A percentile compares a stretch with the other conserved stretches of the same genome.
These are phyloP conservation scores for Ceriagrion tenellum DNA, from an alignment of 2,888 invertebrate species.

Conservation along the genomic window DNA sequence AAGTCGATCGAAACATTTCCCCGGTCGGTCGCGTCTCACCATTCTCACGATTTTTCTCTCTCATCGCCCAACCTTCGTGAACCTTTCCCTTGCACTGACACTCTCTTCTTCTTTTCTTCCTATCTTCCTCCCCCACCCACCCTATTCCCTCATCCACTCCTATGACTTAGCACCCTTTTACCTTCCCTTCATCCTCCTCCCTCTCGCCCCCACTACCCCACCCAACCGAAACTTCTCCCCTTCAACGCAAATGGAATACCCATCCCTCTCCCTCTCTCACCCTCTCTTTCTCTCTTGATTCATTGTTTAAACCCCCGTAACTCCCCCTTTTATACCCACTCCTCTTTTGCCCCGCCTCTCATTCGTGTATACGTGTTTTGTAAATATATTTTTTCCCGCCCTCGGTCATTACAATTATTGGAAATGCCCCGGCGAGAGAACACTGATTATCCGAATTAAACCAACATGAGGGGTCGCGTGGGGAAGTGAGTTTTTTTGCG, in stretches of 20 bases:
- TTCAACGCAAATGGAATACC: too few species aligned
- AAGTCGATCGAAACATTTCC: too few species aligned
- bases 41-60: too few species aligned
- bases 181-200: background rate
- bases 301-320: background rate
- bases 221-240: too few species aligned
- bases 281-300: too few species aligned
- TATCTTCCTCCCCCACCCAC: background rate
- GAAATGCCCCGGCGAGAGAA: conserved; percentile 33
- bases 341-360: background rate
- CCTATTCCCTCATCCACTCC: background rate
- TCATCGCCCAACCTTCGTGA: too few species aligned
- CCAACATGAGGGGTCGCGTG: background rate
- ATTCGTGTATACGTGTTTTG: background rate
- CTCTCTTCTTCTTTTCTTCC: too few species aligned
- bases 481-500: background rate
- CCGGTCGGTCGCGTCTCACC: too few species aligned
- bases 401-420: conserved; percentile 58
- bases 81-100: too few species aligned
- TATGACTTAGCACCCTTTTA: background rate
- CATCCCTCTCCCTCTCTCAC: too few species aligned
- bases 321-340: background rate
- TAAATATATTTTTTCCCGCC: background rate
- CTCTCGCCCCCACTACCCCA: too few species aligned
- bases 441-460: conserved; percentile 47